Evolutionary conservation across 1,140 invertebrate species (phyloP), one percentile per base, ranked within the genome.

Genomic region (Drosophila biarmipes): DNA sequence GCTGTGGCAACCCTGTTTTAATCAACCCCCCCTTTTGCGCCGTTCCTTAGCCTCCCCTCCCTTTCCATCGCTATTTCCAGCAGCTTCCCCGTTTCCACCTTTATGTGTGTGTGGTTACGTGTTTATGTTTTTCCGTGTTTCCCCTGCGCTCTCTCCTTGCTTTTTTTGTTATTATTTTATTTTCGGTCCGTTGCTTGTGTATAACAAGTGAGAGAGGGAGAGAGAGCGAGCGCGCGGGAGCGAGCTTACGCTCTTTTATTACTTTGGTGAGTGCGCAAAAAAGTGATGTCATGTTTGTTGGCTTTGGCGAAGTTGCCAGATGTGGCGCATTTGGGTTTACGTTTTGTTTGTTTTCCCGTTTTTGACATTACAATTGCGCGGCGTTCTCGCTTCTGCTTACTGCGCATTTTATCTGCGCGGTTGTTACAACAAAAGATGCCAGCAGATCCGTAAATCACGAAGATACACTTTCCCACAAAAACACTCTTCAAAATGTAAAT

Each of bases 241-340:
- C 19, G 51, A 46, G 67, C 27, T 55, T 55, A 38, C 21, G 42
- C 45, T 43, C 48, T 51, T 15, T 54, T 14, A 59, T 87, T 89
- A 89, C 82, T 87, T 75, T 89, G 81, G 81, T 86, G 84, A 89
- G 84, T 89, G 81, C 84, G 82, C 84, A 78, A 78, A 86, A 86
- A 87, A 86, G 82, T 87, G 82, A 87, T 87, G 82, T 87, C 82
- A 87, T 87, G 79, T 87, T 87, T 87, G 82, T 89, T 89, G 71
- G 80, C 72, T 79, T 52, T 76, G 72, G 58, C 62, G 37, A 86
- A 56, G 82, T 89, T 87, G 82, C 82, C 82, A 87, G 82, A 87
- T 87, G 84, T 75, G 61, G 66, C 61, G 40, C 61, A 46, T 72
- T 67, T 71, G 15, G 10, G 11, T 51, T 34, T 51, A 34, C 37